Evolutionary conservation across 2,113 vertebrate species (phyloP).

Genomic region (Chiloscyllium plagiosum): DNA sequence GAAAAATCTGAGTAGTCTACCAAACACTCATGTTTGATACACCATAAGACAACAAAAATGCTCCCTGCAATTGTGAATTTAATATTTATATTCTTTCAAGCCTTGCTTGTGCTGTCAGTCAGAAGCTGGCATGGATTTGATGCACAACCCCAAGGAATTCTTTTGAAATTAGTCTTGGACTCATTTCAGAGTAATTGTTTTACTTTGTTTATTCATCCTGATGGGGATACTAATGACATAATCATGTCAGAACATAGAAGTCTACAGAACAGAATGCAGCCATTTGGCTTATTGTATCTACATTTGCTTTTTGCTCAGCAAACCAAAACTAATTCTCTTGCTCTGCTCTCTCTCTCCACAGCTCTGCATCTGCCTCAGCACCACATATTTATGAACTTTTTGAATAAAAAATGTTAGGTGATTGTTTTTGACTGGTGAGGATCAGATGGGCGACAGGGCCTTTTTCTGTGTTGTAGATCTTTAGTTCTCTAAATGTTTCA

Average conservation of each 20-base stretch:
- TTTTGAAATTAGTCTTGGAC: conserved; percentile 3
- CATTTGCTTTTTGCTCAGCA: not conserved
- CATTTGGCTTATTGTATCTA: not conserved
- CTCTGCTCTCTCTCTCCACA: not conserved
- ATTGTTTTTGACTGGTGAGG: too few species aligned
- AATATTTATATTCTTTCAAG: not conserved
- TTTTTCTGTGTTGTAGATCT: too few species aligned
- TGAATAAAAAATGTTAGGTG: not conserved
- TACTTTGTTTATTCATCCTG: not conserved
- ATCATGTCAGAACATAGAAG: not conserved
- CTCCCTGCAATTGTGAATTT: not conserved
- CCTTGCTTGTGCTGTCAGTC: not conserved
- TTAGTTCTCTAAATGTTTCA: not conserved
- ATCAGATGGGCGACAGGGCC: too few species aligned
- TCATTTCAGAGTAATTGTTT: not conserved
- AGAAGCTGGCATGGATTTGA: not conserved
- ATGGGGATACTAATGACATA: not conserved
- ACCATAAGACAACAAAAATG: not conserved
- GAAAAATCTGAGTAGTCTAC: not conserved
- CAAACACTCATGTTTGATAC: not conserved
- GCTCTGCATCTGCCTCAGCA: not conserved
- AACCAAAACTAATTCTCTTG: not conserved
- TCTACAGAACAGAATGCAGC: not conserved
- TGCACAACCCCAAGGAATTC: not conserved
- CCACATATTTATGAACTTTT: not conserved